Percentiles rank a stretch among this genome's conserved stretches.
These are phyloP conservation scores for Dichetophora obliterata DNA, from an alignment of 2,888 invertebrate species.

Conservation along the genomic window DNA sequence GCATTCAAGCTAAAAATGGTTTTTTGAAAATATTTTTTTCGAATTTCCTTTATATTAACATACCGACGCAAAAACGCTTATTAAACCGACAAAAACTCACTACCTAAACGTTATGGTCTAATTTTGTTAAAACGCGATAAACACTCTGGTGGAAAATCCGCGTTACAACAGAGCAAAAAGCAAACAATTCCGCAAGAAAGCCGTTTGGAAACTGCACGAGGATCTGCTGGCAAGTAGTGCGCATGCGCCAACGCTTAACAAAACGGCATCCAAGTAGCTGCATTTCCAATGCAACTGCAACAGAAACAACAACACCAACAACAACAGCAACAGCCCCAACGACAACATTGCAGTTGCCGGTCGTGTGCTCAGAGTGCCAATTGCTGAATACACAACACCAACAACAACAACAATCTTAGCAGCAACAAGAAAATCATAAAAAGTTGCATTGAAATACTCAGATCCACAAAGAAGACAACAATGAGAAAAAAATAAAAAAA, in stretches of 20 bases:
- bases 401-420: conserved; percentile 44
- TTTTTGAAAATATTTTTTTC: conserved; percentile 42
- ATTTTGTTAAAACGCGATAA: conserved; percentile 49
- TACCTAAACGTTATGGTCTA: conserved; percentile 19
- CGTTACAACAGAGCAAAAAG: conserved; percentile 61
- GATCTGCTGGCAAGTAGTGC: conserved; percentile 60
- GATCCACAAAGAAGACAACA: conserved; percentile 50
- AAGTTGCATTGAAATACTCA: conserved; percentile 50
- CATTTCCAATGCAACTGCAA: conserved; percentile 38
- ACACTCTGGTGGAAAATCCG: conserved; percentile 30
- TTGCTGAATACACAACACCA: conserved; percentile 27
- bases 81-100: neutral
- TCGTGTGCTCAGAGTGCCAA: conserved; percentile 38
- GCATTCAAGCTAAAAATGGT: too few relatives aligned
- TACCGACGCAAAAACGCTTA: conserved; percentile 13
- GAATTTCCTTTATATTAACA: neutral
- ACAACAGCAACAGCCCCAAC: conserved; percentile 41
- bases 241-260: conserved; percentile 47
- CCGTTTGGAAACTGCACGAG: conserved; percentile 70
- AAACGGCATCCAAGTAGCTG: conserved; percentile 43
- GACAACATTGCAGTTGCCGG: conserved; percentile 41
- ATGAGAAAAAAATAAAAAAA: conserved; percentile 35
- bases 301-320: conserved; percentile 33
- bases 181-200: conserved; percentile 70
- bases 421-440: conserved; percentile 39